A percentile compares a stretch with the other conserved stretches of the same genome.
phyloP scores from a whole-genome alignment of 2,113 vertebrate genomes.

The Charina bottae region DNA sequence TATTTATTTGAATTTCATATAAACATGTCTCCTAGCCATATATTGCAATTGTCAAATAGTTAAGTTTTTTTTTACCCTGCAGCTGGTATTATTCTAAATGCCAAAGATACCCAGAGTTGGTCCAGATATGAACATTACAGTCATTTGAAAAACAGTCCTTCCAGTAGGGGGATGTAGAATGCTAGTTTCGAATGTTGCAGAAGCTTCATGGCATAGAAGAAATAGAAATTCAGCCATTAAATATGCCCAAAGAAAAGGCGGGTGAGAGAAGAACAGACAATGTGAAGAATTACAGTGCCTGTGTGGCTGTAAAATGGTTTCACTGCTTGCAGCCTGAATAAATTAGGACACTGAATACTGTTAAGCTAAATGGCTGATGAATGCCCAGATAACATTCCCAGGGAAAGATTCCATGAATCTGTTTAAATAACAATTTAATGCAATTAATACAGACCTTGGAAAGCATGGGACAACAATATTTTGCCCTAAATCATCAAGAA shows the following conservation, averaged over 20 bases:
- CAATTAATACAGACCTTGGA: conserved; percentile 31
- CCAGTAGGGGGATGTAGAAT: conserved; percentile 67
- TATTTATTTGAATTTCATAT: neutral
- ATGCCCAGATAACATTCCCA: conserved; percentile 22
- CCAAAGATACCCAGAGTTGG: neutral
- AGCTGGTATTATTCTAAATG: neutral
- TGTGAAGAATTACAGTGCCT: conserved; percentile 25
- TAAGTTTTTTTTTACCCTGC: neutral
- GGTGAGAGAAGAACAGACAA: neutral
- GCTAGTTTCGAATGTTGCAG: conserved; percentile 41
- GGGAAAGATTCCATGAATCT: conserved; percentile 25
- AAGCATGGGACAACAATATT: conserved; percentile 2
- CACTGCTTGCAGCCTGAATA: conserved; percentile 29
- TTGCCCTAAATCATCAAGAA: neutral
- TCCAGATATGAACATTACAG: neutral
- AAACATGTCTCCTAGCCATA: neutral
- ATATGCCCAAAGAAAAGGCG: conserved; percentile 1
- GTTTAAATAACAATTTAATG: conserved; percentile 23
- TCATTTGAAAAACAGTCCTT: conserved; percentile 48
- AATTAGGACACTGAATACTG: neutral
- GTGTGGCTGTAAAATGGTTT: conserved; percentile 27
- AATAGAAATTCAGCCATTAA: conserved; percentile 13
- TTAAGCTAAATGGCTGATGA: conserved; percentile 34
- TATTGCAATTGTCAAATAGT: neutral
- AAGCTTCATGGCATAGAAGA: neutral